Percentiles rank a stretch among this genome's conserved stretches.
phyloP scores from a whole-genome alignment of 1,140 invertebrate genomes.

The Copidosoma floridanum region DNA sequence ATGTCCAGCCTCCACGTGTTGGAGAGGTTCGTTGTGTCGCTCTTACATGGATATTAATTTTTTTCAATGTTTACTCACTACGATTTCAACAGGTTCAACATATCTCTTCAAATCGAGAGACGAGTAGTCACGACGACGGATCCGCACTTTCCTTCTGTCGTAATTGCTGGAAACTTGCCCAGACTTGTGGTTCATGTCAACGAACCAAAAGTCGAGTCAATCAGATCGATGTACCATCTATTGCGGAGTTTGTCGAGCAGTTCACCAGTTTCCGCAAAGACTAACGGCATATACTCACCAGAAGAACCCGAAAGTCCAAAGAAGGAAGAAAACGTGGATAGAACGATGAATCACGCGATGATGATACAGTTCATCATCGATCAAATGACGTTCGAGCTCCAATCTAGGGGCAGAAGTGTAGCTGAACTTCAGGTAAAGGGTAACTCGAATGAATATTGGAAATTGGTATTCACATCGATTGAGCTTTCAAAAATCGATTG shows the following conservation, averaged over 20 bases:
- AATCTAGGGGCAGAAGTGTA: slow-evolving; percentile 80
- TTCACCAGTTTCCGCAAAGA: slow-evolving; percentile 15
- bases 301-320: slow-evolving; percentile 58
- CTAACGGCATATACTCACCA: slow-evolving; percentile 19
- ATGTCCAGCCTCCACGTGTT: slow-evolving; percentile 83
- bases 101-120: slow-evolving; percentile 77
- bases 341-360: slow-evolving; percentile 65
- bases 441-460: too few relatives aligned
- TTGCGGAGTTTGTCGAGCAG: slow-evolving; percentile 42
- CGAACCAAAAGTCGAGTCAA: slow-evolving; percentile 78
- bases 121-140: slow-evolving; percentile 79
- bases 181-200: slow-evolving; percentile 86
- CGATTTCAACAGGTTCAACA: slow-evolving; percentile 71
- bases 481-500: too few relatives aligned
- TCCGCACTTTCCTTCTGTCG: slow-evolving; percentile 80
- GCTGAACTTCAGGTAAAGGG: slow-evolving; percentile 76
- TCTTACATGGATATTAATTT: neutral
- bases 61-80: neutral
- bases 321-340: slow-evolving; percentile 41
- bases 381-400: slow-evolving; percentile 82
- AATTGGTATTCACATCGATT: too few relatives aligned
- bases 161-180: slow-evolving; percentile 80
- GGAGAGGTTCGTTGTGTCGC: slow-evolving; percentile 61
- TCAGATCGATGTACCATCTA: slow-evolving; percentile 56
- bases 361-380: slow-evolving; percentile 86